Base-by-base conservation (phyloP, 2,113 vertebrate species). In the Tinamus guttatus region DNA sequence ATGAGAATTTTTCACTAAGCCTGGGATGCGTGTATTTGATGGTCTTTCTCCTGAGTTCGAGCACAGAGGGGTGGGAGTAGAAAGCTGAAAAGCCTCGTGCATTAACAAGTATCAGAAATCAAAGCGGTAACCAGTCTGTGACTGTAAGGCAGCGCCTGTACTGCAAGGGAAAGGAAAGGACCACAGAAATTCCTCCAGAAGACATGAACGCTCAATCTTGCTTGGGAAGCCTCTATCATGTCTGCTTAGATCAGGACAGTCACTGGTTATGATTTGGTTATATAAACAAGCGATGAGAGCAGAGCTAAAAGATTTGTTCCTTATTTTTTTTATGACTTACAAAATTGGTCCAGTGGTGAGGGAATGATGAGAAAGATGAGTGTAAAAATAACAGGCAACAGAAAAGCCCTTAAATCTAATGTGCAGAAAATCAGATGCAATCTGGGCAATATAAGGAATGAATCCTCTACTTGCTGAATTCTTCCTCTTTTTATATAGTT, bases 1-100 rank as follows among this genome's bases (percentile, higher is more conserved):
- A 92, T 45, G 36, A 73, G 84, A 93, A 90, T 92, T 90, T 93
- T 79, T 86, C 88, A 59, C 52, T 90, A 90, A 93, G 69, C 45
- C 62, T 79, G 58, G 94, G 85, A 89, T 52, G 81, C 62, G 84
- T 11, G 9, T 69, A 54, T 89, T 94, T 95, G 90, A 95, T 93
- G 51, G 49, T 67, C 85, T 84, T 88, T 85, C 87, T 76, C 47
- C 63, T 47, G 70, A 91, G 36, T 94, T 95, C 77, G 79, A 60
- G 87, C 47, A 38, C 1, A 0, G 21, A 68, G 27, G 11, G 9
- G 59, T 82, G 36, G 51, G 40, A 93, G 11, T 5, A 87, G 77
- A 62, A 90, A 97, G 49, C 77, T 87, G 63, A 90, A 54, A 85
- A 81, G 38, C 16, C 34, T 18, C 16, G 5, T 38, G 70, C 77